Base-by-base conservation (phyloP, 2,888 invertebrate genomes). In the Caenorhabditis sp. region DNA sequence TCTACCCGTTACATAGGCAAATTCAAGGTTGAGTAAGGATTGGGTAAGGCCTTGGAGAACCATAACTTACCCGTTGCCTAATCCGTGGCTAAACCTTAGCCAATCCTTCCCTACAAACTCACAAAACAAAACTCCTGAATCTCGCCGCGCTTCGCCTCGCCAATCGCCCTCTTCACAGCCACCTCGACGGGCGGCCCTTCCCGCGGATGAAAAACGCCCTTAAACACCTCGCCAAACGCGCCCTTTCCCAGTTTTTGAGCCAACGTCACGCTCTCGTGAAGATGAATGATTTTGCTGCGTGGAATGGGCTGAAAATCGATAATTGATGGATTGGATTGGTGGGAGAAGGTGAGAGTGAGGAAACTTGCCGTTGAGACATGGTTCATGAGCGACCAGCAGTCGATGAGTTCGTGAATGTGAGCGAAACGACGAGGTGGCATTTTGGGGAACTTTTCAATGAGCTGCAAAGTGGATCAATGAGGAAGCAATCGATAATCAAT, bases 141-240 rank as follows among this genome's bases (percentile, higher is more conserved):
- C 11, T 47, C 13, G 4, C 2, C 11, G 20, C 64, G 20, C 15
- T 67, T 64, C 22, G 35, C 50, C 11, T 50, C 47, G 0, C 67
- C 58, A 11, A 44, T 40, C 44, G 47, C 15, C 32, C 26, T 24
- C 28, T 76, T 76, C 60, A 61, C 76, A 1, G 76, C 76, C 44
- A 68, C 76, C 9, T 67, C 58, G 6, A 32, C 15, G 15, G n/a
- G n/a, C n/a, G n/a, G n/a, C n/a, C n/a, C 32, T 13, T 1, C 60
- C 64, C 6, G 44, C 32, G 44, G 1, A 35, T 1, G 13, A 28
- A 76, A 11, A 4, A 18, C 5, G 51, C 76, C n/a, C 20, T 61
- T 60, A n/a, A 37, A 58, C 13, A 76, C 76, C 24, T 76, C 67
- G 15, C 76, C 76, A 18, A 76, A 76, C n/a, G 76, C 67, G 22